These are phyloP conservation scores for Anolis sagrei DNA, from an alignment of 2,113 vertebrate genomes.

Conservation along the genomic window DNA sequence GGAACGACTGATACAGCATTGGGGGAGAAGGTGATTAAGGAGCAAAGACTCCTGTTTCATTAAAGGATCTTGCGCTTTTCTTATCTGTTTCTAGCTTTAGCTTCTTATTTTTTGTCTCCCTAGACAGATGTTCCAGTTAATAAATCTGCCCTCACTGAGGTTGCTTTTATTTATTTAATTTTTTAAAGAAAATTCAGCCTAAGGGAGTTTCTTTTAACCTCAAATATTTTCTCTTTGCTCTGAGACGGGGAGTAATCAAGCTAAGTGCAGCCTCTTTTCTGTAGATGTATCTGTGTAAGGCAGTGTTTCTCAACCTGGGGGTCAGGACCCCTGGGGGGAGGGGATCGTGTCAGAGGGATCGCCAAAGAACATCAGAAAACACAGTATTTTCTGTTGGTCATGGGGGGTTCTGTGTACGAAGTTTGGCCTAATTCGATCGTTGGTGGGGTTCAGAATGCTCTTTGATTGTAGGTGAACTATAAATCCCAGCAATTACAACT, in stretches of 20 bases:
- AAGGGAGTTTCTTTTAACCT: background rate
- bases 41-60: conserved; percentile 12
- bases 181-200: background rate
- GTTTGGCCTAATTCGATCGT: no score
- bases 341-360: no score
- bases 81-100: conserved; percentile 40
- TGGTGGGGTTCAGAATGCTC: no score
- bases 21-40: conserved; percentile 17
- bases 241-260: background rate
- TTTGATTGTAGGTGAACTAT: no score
- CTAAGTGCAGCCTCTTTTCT: background rate
- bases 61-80: conserved; percentile 31
- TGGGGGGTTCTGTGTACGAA: no score
- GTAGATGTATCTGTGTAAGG: background rate
- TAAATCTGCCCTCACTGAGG: background rate
- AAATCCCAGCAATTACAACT: no score
- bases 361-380: no score
- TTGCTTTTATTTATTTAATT: conserved; percentile 16
- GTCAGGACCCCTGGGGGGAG: no score
- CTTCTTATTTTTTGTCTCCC: conserved; percentile 11
- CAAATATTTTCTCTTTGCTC: conserved; percentile 21
- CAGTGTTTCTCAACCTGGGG: no score
- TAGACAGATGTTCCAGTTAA: conserved; percentile 36
- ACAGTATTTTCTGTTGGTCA: no score
- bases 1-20: conserved; percentile 34